Evolutionary conservation across 2,888 invertebrate genomes (phyloP).

Genomic region (Epistrophella euchroma): DNA sequence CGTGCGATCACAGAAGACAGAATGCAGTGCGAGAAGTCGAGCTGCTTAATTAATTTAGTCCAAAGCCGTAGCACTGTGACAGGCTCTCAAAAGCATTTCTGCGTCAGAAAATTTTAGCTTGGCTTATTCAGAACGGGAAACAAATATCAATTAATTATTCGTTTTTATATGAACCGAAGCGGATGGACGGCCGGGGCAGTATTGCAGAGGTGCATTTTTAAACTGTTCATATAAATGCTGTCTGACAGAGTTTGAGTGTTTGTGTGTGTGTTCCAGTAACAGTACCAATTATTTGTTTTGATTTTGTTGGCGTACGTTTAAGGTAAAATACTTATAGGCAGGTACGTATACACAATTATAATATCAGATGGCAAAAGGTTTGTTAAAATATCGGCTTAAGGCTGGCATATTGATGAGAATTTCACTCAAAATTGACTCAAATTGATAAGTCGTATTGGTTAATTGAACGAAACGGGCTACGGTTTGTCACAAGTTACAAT

Average conservation of each 20-base stretch:
- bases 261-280: conserved; percentile 22
- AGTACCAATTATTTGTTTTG: conserved; percentile 56
- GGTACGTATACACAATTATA: background rate
- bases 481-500: conserved; percentile 4
- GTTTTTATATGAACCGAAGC: conserved; percentile 50
- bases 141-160: conserved; percentile 73
- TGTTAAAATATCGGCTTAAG: conserved; percentile 19
- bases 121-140: conserved; percentile 56
- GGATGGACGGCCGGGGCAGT: background rate
- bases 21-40: conserved; percentile 41
- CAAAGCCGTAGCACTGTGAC: conserved; percentile 40
- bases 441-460: conserved; percentile 34
- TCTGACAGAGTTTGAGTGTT: too few relatives aligned
- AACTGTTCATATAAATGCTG: background rate
- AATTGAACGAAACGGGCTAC: background rate
- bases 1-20: conserved; percentile 32
- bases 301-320: conserved; percentile 56
- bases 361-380: background rate
- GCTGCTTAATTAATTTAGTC: conserved; percentile 69
- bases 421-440: conserved; percentile 41
- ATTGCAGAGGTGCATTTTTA: too few relatives aligned
- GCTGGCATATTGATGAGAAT: conserved; percentile 39
- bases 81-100: conserved; percentile 24
- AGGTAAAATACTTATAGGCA: background rate
- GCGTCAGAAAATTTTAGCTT: conserved; percentile 33